phyloP scores from a whole-genome alignment of 2,888 invertebrate species.

The Drosophila phalerata region DNA sequence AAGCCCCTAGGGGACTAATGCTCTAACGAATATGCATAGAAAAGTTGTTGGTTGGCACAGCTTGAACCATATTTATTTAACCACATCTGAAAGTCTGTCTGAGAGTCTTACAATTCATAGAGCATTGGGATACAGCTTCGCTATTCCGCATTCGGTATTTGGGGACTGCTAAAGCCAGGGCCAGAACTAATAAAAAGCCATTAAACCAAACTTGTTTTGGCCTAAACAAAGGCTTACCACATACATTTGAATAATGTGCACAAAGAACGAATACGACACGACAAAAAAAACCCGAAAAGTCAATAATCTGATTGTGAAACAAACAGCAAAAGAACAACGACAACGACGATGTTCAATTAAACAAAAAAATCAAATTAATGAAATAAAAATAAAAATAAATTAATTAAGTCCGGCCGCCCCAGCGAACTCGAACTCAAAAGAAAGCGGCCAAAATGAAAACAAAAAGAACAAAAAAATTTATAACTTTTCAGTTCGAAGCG shows the following conservation, averaged over 20 bases:
- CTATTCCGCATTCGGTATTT: slow-evolving; percentile 28
- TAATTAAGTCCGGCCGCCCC: slow-evolving; percentile 55
- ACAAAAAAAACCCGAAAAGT: slow-evolving; percentile 59
- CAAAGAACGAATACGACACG: slow-evolving; percentile 43
- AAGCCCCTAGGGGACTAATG: slow-evolving; percentile 28
- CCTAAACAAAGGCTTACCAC: slow-evolving; percentile 68
- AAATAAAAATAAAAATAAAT: slow-evolving; percentile 74
- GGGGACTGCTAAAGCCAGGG: slow-evolving; percentile 10
- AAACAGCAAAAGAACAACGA: slow-evolving; percentile 31
- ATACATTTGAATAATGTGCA: slow-evolving; percentile 72
- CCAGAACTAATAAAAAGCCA: slow-evolving; percentile 74
- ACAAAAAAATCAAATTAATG: slow-evolving; percentile 75
- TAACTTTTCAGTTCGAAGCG: slow-evolving; percentile 82
- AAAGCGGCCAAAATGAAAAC: slow-evolving; percentile 68
- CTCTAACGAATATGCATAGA: slow-evolving; percentile 43
- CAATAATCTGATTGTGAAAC: slow-evolving; percentile 75
- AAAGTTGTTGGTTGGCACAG: slow-evolving; percentile 31
- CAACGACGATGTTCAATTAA: slow-evolving; percentile 62
- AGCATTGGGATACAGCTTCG: slow-evolving; percentile 9
- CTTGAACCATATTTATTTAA: slow-evolving; percentile 51
- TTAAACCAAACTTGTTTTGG: slow-evolving; percentile 77
- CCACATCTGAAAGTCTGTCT: slow-evolving; percentile 16
- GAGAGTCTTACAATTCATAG: slow-evolving; percentile 16
- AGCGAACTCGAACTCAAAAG: slow-evolving; percentile 56
- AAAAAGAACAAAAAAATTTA: slow-evolving; percentile 58